These are phyloP conservation scores for Rattus rattus DNA, from an alignment of 2,113 vertebrate species.

Conservation along the genomic window DNA sequence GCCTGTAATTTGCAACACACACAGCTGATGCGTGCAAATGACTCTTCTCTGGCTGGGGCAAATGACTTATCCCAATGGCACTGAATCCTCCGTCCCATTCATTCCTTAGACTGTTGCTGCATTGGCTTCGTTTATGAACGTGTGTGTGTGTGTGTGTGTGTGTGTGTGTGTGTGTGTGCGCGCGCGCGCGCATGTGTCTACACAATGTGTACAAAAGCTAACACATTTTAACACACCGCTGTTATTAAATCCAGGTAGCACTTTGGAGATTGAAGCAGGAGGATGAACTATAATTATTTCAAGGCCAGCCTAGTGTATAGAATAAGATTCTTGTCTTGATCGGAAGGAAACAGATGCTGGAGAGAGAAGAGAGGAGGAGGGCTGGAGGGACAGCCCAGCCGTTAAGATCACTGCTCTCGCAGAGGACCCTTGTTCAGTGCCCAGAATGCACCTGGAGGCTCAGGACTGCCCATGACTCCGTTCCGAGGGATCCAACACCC, in stretches of 20 bases:
- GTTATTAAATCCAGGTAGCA: neutral
- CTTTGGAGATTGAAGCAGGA: too few relatives aligned
- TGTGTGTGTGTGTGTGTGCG: neutral
- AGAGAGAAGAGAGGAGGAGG: neutral
- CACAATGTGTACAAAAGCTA: neutral
- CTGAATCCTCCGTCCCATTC: neutral
- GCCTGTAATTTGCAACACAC: neutral
- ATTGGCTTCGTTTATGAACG: neutral
- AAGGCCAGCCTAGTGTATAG: neutral
- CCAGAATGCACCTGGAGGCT: neutral
- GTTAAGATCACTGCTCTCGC: neutral
- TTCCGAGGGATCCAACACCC: neutral
- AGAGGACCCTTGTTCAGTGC: neutral
- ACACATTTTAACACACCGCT: neutral
- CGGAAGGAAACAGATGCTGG: neutral
- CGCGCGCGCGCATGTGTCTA: neutral
- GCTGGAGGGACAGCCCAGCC: neutral
- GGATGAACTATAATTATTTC: neutral
- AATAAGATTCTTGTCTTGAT: neutral
- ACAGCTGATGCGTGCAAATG: neutral
- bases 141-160: neutral
- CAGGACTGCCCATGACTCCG: neutral
- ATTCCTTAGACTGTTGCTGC: neutral
- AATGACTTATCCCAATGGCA: too few relatives aligned
- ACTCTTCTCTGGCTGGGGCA: neutral